Base-by-base conservation (phyloP, 1,140 invertebrate species). In the Goniozus legneri region DNA sequence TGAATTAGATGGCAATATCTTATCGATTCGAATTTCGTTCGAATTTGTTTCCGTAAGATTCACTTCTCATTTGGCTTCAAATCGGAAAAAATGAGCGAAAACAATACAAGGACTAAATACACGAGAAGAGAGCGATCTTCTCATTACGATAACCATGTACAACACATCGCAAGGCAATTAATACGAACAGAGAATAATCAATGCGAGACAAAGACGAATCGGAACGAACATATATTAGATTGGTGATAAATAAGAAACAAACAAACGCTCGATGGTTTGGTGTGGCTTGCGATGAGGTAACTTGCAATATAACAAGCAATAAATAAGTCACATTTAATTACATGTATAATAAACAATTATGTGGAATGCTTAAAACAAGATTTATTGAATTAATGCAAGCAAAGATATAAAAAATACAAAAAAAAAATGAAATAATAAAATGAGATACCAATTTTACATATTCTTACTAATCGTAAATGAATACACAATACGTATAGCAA, bases 231-330 rank as follows among this genome's bases (percentile, higher is more conserved):
- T n/a, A n/a, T n/a, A n/a, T n/a, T n/a, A n/a, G n/a, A n/a, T n/a
- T 27, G 4, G 24, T 18, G 12, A 39, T 32, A 33, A 16, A 43
- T 30, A 32, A 24, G 35, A 52, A 47, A 44, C 27, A 34, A 49
- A 51, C 39, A 48, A 47, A 58, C 56, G 44, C 50, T 64, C 52
- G 59, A 65, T 58, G 52, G 50, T 58, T 65, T 59, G 61, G 58
- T 60, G 69, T 60, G 69, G 64, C 56, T 60, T 60, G 56, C 39
- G 46, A 58, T 60, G 59, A 71, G 61, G 58, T 64, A 67, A 74
- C 62, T 70, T 73, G 69, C 71, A 76, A 76, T 76, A 75, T 75
- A 70, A 74, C 58, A 72, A 74, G 69, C 73, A 76, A 74, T 75
- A 76, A 74, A 71, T 73, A 74, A 68, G 60, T 54, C 64, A 67